phyloP scores from a whole-genome alignment of 2,888 invertebrate genomes.

The Tethea ocularis region DNA sequence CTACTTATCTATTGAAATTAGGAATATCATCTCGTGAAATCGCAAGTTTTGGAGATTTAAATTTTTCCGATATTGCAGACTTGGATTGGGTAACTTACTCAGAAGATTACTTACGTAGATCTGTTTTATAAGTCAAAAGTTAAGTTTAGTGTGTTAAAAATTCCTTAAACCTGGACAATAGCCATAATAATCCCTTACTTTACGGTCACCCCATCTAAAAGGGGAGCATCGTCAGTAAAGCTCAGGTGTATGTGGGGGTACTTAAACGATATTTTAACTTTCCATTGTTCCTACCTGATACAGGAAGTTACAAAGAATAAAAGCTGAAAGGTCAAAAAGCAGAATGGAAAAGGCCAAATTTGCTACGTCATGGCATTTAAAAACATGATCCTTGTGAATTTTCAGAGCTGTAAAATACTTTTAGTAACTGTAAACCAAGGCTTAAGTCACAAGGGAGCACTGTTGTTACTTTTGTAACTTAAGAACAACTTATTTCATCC shows the following conservation, averaged over 20 bases:
- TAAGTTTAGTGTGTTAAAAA: too few relatives aligned
- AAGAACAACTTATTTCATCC: not conserved
- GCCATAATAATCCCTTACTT: not conserved
- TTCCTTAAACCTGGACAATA: not conserved
- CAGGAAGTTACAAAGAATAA: not conserved
- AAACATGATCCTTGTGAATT: conserved; percentile 2
- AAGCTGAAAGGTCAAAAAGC: not conserved
- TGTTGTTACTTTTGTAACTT: conserved; percentile 3
- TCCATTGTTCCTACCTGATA: not conserved
- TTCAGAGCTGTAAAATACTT: not conserved
- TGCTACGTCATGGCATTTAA: conserved; percentile 6
- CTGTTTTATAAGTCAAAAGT: too few relatives aligned
- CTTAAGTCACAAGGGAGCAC: not conserved
- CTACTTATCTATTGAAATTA: too few relatives aligned
- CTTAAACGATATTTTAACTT: not conserved
- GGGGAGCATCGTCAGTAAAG: not conserved
- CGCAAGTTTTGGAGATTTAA: too few relatives aligned
- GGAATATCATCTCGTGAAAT: too few relatives aligned
- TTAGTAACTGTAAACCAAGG: not conserved
- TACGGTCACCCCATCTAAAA: not conserved
- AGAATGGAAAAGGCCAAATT: not conserved
- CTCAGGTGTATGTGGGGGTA: not conserved
- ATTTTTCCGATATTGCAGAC: too few relatives aligned
- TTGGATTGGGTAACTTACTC: too few relatives aligned
- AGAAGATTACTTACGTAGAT: too few relatives aligned